Base-by-base conservation (phyloP, 2,797 vertebrate genomes). In the Alcedo atthis region DNA sequence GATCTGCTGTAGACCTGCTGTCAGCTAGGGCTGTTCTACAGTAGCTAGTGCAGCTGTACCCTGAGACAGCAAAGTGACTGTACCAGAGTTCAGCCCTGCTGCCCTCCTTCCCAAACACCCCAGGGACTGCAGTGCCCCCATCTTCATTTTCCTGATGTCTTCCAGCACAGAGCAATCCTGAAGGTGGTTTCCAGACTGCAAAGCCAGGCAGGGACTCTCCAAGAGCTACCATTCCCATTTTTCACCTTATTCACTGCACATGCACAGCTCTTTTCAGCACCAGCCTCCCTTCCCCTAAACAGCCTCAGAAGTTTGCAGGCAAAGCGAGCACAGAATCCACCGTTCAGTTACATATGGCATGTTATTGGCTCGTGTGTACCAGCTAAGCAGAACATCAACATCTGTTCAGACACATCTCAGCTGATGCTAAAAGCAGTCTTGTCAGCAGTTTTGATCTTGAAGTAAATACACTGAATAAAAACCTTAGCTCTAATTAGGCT, bases 11-110 rank as follows among this genome's bases (percentile, higher is more conserved):
- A 68, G 49, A 94, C 85, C 75, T 75, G 74, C 79, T 92, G 95
- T 89, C 89, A 71, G 3, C 1, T 92, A 95, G 79, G 78, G 92
- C 43, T 94, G 88, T 86, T 94, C 87, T 95, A 96, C 93, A 88
- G 90, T 21, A 95, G 91, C 94, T 94, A 87, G 87, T 40, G 30
- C 87, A 76, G 89, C 20, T 73, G 84, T 74, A 54, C 71, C 30
- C 3, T 64, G 53, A 85, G 87, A 82, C 75, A 66, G 59, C 37
- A 40, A 6, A 15, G 37, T 40, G 37, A 6, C 37, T 40, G 37
- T 15, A 15, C 37, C 37, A 40, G 14, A 40, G 37, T 40, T 40
- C 37, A 40, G 37, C 37, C 74, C 81, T 37, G 37, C 64, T 53
- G 63, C 85, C 92, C 0, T 21, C 73, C 94, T 85, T 85, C 69